Conservation (phyloP, 1,140 invertebrate genomes). For the Panagrolaimus sp. region DNA sequence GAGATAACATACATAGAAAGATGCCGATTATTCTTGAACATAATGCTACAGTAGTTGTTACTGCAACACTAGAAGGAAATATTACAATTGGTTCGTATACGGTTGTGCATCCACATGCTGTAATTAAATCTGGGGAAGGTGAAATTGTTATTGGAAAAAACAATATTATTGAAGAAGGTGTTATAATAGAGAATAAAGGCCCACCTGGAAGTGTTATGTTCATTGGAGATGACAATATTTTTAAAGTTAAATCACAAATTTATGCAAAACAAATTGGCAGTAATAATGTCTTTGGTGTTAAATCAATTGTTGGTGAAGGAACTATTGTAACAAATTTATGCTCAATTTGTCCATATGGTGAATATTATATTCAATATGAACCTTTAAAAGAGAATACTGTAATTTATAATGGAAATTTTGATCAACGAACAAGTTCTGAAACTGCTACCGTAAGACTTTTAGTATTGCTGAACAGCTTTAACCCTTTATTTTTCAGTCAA, state of each 20-base stretch:
- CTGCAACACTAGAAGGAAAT: slow-evolving; percentile 6
- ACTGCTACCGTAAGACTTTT: slow-evolving; percentile 23
- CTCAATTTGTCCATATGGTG: slow-evolving; percentile 30
- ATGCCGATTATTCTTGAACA: slow-evolving; percentile 1
- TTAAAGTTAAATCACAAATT: slow-evolving; percentile 33
- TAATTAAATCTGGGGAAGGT: slow-evolving; percentile 25
- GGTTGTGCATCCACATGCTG: slow-evolving; percentile 27
- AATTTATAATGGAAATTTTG: slow-evolving; percentile 21
- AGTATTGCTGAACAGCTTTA: too few relatives aligned
- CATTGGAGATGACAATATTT: slow-evolving; percentile 37
- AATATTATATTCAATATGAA: slow-evolving; percentile 22
- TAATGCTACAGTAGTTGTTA: slow-evolving; percentile 9
- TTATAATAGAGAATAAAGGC: slow-evolving; percentile 27
- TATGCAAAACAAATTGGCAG: slow-evolving; percentile 25
- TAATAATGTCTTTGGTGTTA: slow-evolving; percentile 32
- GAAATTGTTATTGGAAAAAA: slow-evolving; percentile 32
- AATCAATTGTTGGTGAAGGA: slow-evolving; percentile 25
- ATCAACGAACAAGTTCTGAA: slow-evolving; percentile 21
- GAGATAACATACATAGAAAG: too few relatives aligned
- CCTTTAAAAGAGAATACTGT: slow-evolving; percentile 15
- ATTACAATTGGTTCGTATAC: slow-evolving; percentile 19
- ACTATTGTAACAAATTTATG: slow-evolving; percentile 23
- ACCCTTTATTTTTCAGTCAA: too few relatives aligned
- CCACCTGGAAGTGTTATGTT: slow-evolving; percentile 14
- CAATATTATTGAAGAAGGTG: slow-evolving; percentile 36